A percentile compares a stretch with the other conserved stretches of the same genome.
Evolutionary conservation across 2,888 invertebrate genomes (phyloP).

Genomic region (Lasiommata megera): DNA sequence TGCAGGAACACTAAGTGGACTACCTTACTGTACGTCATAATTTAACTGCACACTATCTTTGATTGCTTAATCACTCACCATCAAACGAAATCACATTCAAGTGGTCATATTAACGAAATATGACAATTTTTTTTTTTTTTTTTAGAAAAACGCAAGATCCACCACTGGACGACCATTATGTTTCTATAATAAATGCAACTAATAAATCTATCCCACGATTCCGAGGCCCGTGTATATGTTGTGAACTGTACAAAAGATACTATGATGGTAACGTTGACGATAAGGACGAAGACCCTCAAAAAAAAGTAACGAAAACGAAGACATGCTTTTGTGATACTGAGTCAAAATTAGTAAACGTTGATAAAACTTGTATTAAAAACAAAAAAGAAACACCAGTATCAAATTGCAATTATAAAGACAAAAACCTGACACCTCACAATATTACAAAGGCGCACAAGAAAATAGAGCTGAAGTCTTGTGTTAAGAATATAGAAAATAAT

Average conservation of each 20-base stretch:
- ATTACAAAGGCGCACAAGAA: not conserved
- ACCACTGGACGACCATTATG: not conserved
- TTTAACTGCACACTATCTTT: too few relatives aligned
- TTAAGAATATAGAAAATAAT: not conserved
- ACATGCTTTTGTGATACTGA: not conserved
- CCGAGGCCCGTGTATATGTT: not conserved
- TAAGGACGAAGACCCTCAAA: not conserved
- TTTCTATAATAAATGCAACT: not conserved
- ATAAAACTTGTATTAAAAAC: not conserved
- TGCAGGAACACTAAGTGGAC: too few relatives aligned
- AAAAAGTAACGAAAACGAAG: not conserved
- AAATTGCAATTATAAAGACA: not conserved
- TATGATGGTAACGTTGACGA: not conserved
- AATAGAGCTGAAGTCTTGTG: not conserved
- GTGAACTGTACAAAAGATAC: not conserved
- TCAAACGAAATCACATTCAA: too few relatives aligned
- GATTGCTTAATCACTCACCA: too few relatives aligned
- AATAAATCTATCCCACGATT: not conserved
- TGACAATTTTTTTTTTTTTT: not conserved
- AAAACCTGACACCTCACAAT: not conserved
- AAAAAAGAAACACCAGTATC: not conserved
- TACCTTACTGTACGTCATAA: too few relatives aligned
- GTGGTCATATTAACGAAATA: too few relatives aligned
- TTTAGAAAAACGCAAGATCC: slow-evolving; percentile 18
- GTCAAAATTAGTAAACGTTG: not conserved